These are phyloP conservation scores for Ciconia boyciana DNA, from an alignment of 2,113 vertebrate species.

Conservation along the genomic window DNA sequence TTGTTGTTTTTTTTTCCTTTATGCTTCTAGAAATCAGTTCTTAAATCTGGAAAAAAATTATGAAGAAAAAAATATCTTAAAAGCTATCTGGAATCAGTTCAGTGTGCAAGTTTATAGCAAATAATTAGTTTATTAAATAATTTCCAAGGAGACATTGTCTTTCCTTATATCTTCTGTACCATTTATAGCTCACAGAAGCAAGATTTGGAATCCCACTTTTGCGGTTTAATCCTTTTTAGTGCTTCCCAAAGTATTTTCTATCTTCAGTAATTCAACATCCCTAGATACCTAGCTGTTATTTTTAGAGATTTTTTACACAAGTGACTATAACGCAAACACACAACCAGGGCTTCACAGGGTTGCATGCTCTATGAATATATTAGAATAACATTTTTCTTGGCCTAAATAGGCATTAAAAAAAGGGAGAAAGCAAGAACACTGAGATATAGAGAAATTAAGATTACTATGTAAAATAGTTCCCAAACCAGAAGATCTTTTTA, in stretches of 20 bases:
- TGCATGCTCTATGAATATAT: neutral
- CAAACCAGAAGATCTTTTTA: neutral
- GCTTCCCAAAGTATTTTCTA: neutral
- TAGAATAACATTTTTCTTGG: neutral
- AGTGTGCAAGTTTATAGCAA: neutral
- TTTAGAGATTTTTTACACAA: neutral
- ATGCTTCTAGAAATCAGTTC: neutral
- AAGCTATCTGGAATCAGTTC: neutral
- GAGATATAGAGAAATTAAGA: neutral
- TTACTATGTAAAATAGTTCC: neutral
- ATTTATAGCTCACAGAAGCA: neutral
- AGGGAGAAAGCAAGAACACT: neutral
- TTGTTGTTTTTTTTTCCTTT: accelerated
- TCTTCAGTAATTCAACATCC: neutral
- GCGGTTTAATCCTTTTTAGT: neutral
- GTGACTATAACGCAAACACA: neutral
- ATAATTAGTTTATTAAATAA: neutral
- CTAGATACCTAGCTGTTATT: neutral
- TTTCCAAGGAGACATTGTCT: neutral
- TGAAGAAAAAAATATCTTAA: neutral
- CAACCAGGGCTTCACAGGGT: neutral
- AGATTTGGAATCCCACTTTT: neutral
- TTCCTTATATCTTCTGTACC: neutral
- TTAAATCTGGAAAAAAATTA: neutral
- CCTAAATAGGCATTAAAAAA: neutral